Evolutionary conservation across 2,797 vertebrate species (phyloP), one percentile per base, ranked within the genome.

Genomic region (Syndactyla subalaris): DNA sequence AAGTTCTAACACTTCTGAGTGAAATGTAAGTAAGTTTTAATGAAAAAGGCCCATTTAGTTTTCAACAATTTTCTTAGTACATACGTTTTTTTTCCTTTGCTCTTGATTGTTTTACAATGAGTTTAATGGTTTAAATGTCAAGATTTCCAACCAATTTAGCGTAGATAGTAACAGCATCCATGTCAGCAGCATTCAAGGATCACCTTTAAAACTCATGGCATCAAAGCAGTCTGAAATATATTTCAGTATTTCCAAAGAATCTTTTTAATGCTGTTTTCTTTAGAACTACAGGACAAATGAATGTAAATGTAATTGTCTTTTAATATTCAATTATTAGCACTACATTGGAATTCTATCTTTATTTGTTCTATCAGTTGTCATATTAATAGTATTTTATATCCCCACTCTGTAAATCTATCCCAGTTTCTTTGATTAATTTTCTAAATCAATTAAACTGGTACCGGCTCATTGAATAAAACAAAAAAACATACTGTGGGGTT

Each of bases 291-390:
- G 14, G 72, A 80, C 57, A 76, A 96, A 62, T 77, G 6, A 88
- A 41, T 85, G 23, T 62, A 43, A 83, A 75, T 75, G 36, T 70
- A 51, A 58, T 41, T 80, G 39, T 77, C 78, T 88, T 80, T 38
- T 91, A 92, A 91, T 95, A 95, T 92, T 89, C 65, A 77, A 70
- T 96, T 95, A 93, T 91, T 91, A 93, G 75, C 43, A 13, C 82
- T 81, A 80, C 36, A 36, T 51, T 85, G 71, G 32, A 95, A 92
- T 93, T 92, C 91, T 75, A 94, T 95, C 93, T 94, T 91, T 92
- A 92, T 96, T 97, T 95, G 96, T 70, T 89, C 72, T 94, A 91
- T 96, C 92, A 91, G 91, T 77, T 93, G 48, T 89, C 66, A 23
- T 75, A 75, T 88, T 95, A 95, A 94, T 92, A 91, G 73, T 66